Conservation (phyloP, 2,113 vertebrate species). For the Hippocampus barbouri region DNA sequence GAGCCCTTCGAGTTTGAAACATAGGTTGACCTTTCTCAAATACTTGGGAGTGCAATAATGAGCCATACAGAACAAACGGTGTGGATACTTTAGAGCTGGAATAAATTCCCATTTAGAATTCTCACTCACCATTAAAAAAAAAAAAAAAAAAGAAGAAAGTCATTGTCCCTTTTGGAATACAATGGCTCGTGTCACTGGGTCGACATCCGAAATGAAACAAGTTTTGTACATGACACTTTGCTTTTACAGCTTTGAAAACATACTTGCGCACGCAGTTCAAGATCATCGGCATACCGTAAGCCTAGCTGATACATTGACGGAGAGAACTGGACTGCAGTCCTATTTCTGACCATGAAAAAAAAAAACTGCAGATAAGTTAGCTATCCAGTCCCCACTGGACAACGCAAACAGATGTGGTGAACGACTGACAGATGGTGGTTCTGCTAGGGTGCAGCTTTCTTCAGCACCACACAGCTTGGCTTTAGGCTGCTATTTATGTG, state of each 20-base stretch:
- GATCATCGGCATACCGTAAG: neutral
- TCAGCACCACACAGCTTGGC: constrained; percentile 14
- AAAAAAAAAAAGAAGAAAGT: too few species aligned
- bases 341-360: neutral
- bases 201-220: neutral
- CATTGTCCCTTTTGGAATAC: too few species aligned
- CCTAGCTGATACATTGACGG: neutral
- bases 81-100: too few species aligned
- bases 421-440: constrained; percentile 32
- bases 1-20: too few species aligned
- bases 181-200: too few species aligned
- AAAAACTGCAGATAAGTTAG: constrained; percentile 3
- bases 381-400: constrained; percentile 5
- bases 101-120: too few species aligned
- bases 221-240: neutral
- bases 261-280: neutral
- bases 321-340: neutral
- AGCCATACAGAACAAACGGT: too few species aligned
- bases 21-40: too few species aligned
- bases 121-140: too few species aligned
- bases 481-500: constrained; percentile 11
- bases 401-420: constrained; percentile 25
- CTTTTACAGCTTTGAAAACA: neutral
- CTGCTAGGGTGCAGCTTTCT: constrained; percentile 17
- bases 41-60: too few species aligned